A percentile compares a stretch with the other conserved stretches of the same genome.
Evolutionary conservation across 2,797 vertebrate genomes (phyloP).

Genomic region (Heteromormyrus szaboi): DNA sequence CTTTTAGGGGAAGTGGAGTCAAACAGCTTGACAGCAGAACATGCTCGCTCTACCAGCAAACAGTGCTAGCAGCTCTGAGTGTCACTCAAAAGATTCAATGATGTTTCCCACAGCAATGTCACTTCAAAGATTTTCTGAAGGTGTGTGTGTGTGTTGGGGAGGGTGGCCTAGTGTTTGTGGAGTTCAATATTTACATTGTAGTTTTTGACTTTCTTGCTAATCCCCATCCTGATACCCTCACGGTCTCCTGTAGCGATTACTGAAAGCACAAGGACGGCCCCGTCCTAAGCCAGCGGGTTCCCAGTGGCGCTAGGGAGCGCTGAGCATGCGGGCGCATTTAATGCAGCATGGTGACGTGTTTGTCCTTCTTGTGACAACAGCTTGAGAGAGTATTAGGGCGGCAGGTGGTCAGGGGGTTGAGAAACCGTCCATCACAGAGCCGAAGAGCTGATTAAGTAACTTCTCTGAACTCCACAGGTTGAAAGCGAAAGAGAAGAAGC

Average conservation of each 20-base stretch:
- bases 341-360: neutral
- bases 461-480: neutral
- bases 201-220: neutral
- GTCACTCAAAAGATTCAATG: neutral
- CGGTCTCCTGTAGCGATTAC: neutral
- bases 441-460: neutral
- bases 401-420: no score
- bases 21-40: neutral
- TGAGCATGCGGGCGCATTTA: neutral
- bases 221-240: neutral
- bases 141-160: neutral
- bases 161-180: neutral
- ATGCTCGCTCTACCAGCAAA: neutral
- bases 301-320: neutral
- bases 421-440: neutral
- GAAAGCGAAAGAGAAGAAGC: neutral
- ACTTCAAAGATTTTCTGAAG: neutral
- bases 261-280: neutral
- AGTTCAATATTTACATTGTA: constrained; percentile 11
- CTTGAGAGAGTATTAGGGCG: neutral
- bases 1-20: neutral
- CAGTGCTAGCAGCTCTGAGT: neutral
- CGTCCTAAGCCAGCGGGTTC: neutral
- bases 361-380: neutral
- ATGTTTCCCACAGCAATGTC: neutral